These are phyloP conservation scores for Linnaemya tessellans DNA, from an alignment of 2,888 invertebrate species.

Conservation along the genomic window DNA sequence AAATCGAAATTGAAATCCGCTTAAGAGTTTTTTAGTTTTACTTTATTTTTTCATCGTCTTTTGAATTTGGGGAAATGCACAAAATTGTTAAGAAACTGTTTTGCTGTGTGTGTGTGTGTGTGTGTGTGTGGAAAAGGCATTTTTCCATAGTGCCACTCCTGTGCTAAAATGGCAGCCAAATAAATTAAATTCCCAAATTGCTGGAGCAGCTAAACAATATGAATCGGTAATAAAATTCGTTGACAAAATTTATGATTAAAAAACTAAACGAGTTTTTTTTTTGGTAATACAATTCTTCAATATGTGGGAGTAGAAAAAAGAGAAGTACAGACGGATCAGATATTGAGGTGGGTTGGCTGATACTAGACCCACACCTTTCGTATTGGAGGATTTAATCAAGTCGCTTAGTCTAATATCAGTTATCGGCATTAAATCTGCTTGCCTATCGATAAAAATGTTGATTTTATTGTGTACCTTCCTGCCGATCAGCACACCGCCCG, in stretches of 20 bases:
- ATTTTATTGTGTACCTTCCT: too few species aligned
- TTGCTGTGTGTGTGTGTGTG: too few species aligned
- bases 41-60: neutral
- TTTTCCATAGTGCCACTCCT: constrained; percentile 21
- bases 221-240: neutral
- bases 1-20: constrained; percentile 71
- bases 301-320: too few species aligned
- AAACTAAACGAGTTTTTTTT: neutral
- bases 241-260: constrained; percentile 21
- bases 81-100: constrained; percentile 41
- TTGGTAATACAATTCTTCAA: too few species aligned
- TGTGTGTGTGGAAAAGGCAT: constrained; percentile 21
- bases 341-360: too few species aligned
- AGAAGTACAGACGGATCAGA: too few species aligned
- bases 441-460: too few species aligned
- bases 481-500: too few species aligned
- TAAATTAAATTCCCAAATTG: constrained; percentile 55
- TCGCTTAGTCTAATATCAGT: too few species aligned
- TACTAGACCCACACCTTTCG: too few species aligned
- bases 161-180: neutral
- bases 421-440: too few species aligned
- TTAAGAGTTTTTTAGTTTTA: constrained; percentile 58
- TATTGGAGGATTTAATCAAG: too few species aligned
- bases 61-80: constrained; percentile 27
- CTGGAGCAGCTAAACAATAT: constrained; percentile 13